Evolutionary conservation across 2,113 vertebrate species (phyloP).

Genomic region (Plectropomus leopardus): DNA sequence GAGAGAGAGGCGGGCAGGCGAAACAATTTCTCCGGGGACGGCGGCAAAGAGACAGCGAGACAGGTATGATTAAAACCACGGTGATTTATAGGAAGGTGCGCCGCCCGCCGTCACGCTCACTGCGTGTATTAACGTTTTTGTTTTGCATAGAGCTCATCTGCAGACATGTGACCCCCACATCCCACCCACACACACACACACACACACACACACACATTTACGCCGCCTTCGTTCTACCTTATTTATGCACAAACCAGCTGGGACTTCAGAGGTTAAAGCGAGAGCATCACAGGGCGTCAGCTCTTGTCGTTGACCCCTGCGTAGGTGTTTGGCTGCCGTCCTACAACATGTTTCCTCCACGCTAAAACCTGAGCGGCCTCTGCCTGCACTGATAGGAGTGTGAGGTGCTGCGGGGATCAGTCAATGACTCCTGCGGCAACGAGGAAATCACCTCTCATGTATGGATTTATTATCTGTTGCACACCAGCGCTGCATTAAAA

Average conservation of each 20-base stretch:
- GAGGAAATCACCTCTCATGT: neutral
- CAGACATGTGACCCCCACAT: constrained; percentile 67
- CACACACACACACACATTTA: constrained; percentile 30
- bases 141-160: constrained; percentile 82
- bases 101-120: constrained; percentile 84
- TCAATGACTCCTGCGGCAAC: constrained; percentile 10
- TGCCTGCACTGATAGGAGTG: constrained; percentile 3
- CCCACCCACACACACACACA: constrained; percentile 40
- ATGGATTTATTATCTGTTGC: neutral
- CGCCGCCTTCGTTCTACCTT: constrained; percentile 28
- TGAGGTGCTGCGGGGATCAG: constrained; percentile 1
- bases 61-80: constrained; percentile 96
- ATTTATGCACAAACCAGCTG: constrained; percentile 37
- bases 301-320: constrained; percentile 21
- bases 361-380: constrained; percentile 36
- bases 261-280: constrained; percentile 50
- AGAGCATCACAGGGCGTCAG: neutral
- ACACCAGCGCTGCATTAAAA: neutral
- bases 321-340: constrained; percentile 45
- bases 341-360: constrained; percentile 15
- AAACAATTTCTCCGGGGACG: constrained; percentile 88
- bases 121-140: constrained; percentile 84
- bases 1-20: constrained; percentile 55
- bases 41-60: constrained; percentile 83
- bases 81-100: constrained; percentile 95